A percentile compares a stretch with the other conserved stretches of the same genome.
Evolutionary conservation across 2,113 vertebrate genomes (phyloP).

Genomic region (Noctilio leporinus): DNA sequence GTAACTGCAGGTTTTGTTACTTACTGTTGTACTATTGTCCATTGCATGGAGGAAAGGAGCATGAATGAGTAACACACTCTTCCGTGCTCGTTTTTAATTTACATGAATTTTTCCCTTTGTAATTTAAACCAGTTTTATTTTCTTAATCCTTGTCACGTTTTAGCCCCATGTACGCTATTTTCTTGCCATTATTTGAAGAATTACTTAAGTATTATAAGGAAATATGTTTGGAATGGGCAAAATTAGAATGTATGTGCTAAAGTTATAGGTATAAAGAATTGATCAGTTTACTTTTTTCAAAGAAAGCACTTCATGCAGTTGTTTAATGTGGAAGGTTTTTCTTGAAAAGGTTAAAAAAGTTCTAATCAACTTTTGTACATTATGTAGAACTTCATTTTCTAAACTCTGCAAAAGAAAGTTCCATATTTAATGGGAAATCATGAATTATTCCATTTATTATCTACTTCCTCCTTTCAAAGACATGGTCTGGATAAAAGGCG

Average conservation of each 20-base stretch:
- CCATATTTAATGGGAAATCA: constrained; percentile 99
- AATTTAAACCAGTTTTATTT: constrained; percentile 23
- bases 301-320: constrained; percentile 72
- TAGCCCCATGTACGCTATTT: not conserved
- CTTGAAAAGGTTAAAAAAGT: constrained; percentile 87
- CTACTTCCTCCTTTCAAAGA: constrained; percentile 97
- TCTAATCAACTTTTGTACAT: constrained; percentile 97
- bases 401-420: constrained; percentile 98
- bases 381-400: constrained; percentile 99
- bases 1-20: not conserved
- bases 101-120: constrained; percentile 24
- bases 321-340: constrained; percentile 77
- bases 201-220: not conserved
- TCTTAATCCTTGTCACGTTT: not conserved
- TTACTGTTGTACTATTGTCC: not conserved
- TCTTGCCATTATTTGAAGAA: not conserved
- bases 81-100: constrained; percentile 64
- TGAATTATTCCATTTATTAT: constrained; percentile 99
- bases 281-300: constrained; percentile 67
- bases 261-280: constrained; percentile 37
- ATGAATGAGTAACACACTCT: not conserved
- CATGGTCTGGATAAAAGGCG: constrained; percentile 95
- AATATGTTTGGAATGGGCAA: not conserved
- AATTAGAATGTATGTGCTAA: constrained; percentile 50
- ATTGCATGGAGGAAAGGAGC: not conserved